Evolutionary conservation across 30 jellyfish, hydroid and myxozoan species (phyloP).

Genomic region (Mastigias papua): DNA sequence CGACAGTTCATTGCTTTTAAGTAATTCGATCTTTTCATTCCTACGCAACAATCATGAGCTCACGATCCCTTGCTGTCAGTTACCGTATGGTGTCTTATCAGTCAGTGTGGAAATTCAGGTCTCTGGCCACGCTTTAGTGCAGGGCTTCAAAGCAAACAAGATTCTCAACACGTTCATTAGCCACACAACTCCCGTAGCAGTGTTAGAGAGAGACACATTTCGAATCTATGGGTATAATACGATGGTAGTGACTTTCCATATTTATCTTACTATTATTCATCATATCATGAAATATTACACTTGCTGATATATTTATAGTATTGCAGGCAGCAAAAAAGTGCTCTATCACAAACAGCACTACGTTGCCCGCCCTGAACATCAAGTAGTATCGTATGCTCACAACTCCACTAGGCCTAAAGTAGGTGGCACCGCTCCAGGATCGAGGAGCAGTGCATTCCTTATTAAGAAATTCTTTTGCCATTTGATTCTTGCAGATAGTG

Average conservation of each 20-base stretch:
- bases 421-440: no score
- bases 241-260: conserved; percentile 28
- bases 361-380: no score
- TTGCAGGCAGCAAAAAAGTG: no score
- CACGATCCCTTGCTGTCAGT: conserved; percentile 41
- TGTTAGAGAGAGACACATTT: conserved; percentile 2
- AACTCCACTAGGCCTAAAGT: no score
- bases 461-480: no score
- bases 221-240: conserved; percentile 42
- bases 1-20: conserved; percentile 17
- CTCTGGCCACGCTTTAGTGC: conserved; percentile 25
- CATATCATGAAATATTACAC: no score
- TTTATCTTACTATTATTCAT: no score
- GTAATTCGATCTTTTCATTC: conserved; percentile 12
- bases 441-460: no score
- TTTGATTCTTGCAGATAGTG: no score
- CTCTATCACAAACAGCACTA: no score
- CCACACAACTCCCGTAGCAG: conserved; percentile 46
- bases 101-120: conserved; percentile 30
- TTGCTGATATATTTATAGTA: no score
- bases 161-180: background rate
- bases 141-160: conserved; percentile 10
- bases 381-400: no score
- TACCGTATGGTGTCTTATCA: conserved; percentile 49
- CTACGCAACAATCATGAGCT: conserved; percentile 23